Evolutionary conservation across 30 jellyfish, hydroid and myxozoan genomes (phyloP), one percentile per base, ranked within the genome.

Genomic region (Hydra vulgaris): DNA sequence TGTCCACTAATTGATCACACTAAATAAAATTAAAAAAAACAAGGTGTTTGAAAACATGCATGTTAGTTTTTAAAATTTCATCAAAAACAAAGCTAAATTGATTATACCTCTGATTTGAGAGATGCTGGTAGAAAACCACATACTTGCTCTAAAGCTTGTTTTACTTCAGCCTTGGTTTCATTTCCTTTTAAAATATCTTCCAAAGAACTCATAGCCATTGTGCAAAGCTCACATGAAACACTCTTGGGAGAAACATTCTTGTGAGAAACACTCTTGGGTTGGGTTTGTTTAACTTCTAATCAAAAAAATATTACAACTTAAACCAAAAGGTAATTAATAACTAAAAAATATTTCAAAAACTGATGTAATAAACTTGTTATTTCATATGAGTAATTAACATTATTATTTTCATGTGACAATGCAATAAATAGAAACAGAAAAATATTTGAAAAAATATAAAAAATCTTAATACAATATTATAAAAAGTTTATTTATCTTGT

Each of bases 201-300:
- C 18, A 80, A 25, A 24, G 61, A 25, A 15, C 17, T 21, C 87
- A 80, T 79, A 16, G 87, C 87, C 18, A 66, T 23, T n/a, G 73
- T 70, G 56, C 87, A 80, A 56, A 80, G 15, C 71, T 80, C 87
- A 70, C 87, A 80, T 22, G 87, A 61, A 0, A 80, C 87, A 27
- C n/a, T 3, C n/a, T 69, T 4, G 86, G 86, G 18, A 22, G 12
- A 22, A 77, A 54, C 17, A 79, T 20, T 40, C 67, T 83, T 4
- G 52, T 12, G 67, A 79, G 69, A 18, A 79, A 26, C 56, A 79
- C 83, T 17, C 25, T 21, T 71, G 27, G 79, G 79, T 20, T 71
- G n/a, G n/a, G n/a, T n/a, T n/a, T n/a, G n/a, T n/a, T n/a, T n/a
- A n/a, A n/a, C n/a, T n/a, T n/a, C n/a, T n/a, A n/a, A n/a, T n/a